phyloP scores from a whole-genome alignment of 37 sponge, comb jelly and placozoan species.

The Halisarca cf. caerulea region DNA sequence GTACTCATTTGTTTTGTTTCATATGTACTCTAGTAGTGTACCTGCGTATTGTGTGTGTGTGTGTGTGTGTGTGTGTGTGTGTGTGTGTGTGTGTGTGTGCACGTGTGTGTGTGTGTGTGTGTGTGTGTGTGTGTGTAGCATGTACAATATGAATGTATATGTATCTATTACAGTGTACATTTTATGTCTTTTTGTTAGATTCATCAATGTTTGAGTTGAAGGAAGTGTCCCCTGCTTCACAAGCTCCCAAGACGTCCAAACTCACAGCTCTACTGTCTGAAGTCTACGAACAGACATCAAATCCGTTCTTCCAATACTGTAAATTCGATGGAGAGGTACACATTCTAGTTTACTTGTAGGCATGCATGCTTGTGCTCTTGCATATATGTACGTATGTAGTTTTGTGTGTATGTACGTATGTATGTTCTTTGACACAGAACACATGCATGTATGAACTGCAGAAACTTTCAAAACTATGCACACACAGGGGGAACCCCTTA shows the following conservation, averaged over 20 bases:
- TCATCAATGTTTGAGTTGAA: neutral
- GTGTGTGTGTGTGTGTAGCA: neutral
- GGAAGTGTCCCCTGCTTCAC: neutral
- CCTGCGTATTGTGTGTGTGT: too few relatives aligned
- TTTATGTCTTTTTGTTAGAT: slow-evolving; percentile 1
- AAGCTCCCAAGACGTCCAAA: slow-evolving; percentile 37
- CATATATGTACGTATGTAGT: too few relatives aligned
- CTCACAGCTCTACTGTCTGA: slow-evolving; percentile 54
- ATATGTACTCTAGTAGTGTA: too few relatives aligned
- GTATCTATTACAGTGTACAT: too few relatives aligned
- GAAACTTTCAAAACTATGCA: too few relatives aligned
- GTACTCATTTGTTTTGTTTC: too few relatives aligned
- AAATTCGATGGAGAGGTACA: slow-evolving; percentile 75
- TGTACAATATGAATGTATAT: too few relatives aligned
- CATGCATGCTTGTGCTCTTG: neutral
- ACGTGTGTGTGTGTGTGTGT: slow-evolving; percentile 12
- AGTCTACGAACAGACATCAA: slow-evolving; percentile 44
- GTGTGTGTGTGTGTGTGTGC: neutral
- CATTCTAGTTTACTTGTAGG: neutral
- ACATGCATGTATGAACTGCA: too few relatives aligned
- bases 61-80: neutral
- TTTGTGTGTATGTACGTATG: too few relatives aligned
- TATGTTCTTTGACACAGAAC: too few relatives aligned
- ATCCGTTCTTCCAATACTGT: slow-evolving; percentile 73
- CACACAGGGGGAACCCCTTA: too few relatives aligned